These are phyloP conservation scores for Allenopithecus nigroviridis DNA, from an alignment of 2,797 vertebrate species.

Conservation along the genomic window DNA sequence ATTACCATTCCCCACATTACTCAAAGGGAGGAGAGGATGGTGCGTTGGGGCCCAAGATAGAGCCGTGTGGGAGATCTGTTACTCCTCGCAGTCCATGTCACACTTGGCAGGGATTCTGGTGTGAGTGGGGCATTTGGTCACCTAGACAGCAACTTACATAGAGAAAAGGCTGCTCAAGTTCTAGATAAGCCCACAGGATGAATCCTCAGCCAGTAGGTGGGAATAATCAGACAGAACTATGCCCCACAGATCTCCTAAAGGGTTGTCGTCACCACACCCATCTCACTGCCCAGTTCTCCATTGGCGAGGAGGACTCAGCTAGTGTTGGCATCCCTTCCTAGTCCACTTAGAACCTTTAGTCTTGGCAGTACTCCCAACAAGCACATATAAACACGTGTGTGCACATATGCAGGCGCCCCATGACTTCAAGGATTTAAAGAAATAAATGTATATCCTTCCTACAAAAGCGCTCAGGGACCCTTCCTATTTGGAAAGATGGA, in stretches of 20 bases:
- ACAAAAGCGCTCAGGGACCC: not conserved
- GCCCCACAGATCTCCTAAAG: not conserved
- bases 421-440: not conserved
- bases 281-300: not conserved
- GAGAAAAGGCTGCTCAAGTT: not conserved
- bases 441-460: not conserved
- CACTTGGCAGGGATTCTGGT: constrained; percentile 7
- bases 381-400: fast-evolving
- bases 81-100: not conserved
- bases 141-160: not conserved
- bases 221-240: not conserved
- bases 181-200: not conserved
- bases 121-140: not conserved
- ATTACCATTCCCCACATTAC: not conserved
- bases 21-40: not conserved
- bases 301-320: not conserved
- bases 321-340: not conserved
- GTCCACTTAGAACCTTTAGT: not conserved
- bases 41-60: not conserved
- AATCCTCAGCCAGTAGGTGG: not conserved
- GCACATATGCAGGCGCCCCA: too few species aligned
- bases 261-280: not conserved
- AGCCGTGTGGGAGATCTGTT: not conserved
- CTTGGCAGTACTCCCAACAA: not conserved
- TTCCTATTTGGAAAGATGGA: not conserved